Conservation (phyloP, 2,888 invertebrate genomes). For the Asteroscopus sphinx region DNA sequence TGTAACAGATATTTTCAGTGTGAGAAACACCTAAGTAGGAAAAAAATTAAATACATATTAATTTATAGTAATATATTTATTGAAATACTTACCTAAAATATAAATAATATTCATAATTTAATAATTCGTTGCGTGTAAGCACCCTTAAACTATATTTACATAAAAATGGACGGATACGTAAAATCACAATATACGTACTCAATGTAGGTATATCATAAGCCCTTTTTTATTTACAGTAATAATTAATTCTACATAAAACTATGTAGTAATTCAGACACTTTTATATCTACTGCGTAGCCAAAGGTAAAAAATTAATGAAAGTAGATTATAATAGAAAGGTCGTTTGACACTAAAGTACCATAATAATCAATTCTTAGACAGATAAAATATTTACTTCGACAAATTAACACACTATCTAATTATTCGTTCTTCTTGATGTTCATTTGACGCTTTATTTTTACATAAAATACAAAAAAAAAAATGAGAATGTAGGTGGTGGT, state of each 20-base stretch:
- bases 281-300: too few relatives aligned
- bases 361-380: background rate
- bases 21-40: background rate
- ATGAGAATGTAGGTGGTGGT: too few relatives aligned
- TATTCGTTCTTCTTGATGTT: too few relatives aligned
- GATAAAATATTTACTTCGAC: background rate
- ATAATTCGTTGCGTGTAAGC: slow-evolving; percentile 69
- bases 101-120: slow-evolving; percentile 79
- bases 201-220: slow-evolving; percentile 78
- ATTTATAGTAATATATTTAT: slow-evolving; percentile 64
- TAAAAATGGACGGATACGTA: slow-evolving; percentile 75
- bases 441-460: too few relatives aligned
- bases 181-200: slow-evolving; percentile 84
- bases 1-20: too few relatives aligned
- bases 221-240: slow-evolving; percentile 55
- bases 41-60: slow-evolving; percentile 37
- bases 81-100: slow-evolving; percentile 69
- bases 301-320: too few relatives aligned
- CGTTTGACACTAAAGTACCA: background rate
- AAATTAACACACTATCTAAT: background rate
- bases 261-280: slow-evolving; percentile 64
- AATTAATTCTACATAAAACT: slow-evolving; percentile 73
- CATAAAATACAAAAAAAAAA: too few relatives aligned
- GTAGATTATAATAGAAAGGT: background rate
- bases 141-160: slow-evolving; percentile 60